phyloP scores from a whole-genome alignment of 2,888 invertebrate species.

The Apotomis capreana region DNA sequence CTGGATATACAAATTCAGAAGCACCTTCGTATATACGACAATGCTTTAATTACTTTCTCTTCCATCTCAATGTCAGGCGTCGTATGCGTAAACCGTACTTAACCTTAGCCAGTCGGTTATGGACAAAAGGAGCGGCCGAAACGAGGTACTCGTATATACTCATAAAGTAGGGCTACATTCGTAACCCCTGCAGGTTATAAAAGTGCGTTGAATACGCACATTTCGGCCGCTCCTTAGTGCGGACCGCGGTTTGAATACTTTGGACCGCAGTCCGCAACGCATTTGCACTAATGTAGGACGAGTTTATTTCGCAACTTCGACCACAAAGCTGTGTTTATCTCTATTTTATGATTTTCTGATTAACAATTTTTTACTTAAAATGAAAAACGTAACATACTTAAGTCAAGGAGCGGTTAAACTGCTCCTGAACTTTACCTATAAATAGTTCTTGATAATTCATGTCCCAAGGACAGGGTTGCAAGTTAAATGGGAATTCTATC shows the following conservation, averaged over 20 bases:
- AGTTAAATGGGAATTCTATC: neutral
- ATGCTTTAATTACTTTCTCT: too few species aligned
- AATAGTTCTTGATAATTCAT: neutral
- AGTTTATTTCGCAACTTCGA: too few species aligned
- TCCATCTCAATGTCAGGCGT: too few species aligned
- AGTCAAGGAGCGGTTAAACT: too few species aligned
- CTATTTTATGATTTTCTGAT: too few species aligned
- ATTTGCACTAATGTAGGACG: too few species aligned
- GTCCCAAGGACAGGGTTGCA: neutral
- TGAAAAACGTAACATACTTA: too few species aligned
- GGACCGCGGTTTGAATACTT: neutral
- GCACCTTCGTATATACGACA: too few species aligned
- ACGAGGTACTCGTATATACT: neutral
- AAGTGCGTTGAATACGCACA: constrained; percentile 11
- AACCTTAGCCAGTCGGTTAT: constrained; percentile 30
- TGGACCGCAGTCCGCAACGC: neutral
- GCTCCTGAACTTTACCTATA: too few species aligned
- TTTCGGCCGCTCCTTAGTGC: constrained; percentile 2
- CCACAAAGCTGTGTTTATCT: too few species aligned
- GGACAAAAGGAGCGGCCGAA: constrained; percentile 51
- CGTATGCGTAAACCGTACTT: neutral
- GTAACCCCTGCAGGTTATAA: constrained; percentile 12
- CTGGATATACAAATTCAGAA: too few species aligned
- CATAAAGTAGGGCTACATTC: constrained; percentile 1
- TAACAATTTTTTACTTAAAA: too few species aligned